Evolutionary conservation across 2,113 vertebrate species (phyloP).

Genomic region (Tragulus kanchil): DNA sequence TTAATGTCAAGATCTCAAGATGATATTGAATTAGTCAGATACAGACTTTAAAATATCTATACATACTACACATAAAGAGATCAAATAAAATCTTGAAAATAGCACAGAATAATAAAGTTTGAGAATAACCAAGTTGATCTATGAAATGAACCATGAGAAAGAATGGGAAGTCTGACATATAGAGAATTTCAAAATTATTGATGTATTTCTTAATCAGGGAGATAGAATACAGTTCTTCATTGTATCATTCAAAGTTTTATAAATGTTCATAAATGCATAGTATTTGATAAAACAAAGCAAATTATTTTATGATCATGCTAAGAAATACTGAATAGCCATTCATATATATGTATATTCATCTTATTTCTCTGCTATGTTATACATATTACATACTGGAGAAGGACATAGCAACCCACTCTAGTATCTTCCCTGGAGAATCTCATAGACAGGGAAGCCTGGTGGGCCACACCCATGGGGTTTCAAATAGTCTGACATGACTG

Average conservation of each 20-base stretch:
- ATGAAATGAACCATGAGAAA: neutral
- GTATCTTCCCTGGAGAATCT: no score
- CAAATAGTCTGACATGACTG: no score
- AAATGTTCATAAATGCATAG: neutral
- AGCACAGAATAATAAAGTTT: neutral
- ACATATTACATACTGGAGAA: neutral
- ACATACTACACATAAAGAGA: neutral
- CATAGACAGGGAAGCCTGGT: no score
- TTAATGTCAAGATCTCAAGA: neutral
- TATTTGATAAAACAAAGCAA: conserved; percentile 25
- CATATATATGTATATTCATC: neutral
- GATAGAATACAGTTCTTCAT: neutral
- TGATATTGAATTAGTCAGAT: neutral
- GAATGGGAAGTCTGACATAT: neutral
- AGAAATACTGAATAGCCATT: neutral
- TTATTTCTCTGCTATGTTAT: neutral
- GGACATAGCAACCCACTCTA: no score
- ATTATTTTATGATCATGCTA: neutral
- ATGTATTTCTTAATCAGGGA: neutral
- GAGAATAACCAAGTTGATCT: neutral
- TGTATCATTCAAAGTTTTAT: neutral
- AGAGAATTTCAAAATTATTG: conserved; percentile 19
- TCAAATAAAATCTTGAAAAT: neutral
- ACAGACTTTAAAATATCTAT: neutral
- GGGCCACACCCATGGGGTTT: no score